Evolutionary conservation across 2,113 vertebrate species (phyloP).

Genomic region (Martes martes): DNA sequence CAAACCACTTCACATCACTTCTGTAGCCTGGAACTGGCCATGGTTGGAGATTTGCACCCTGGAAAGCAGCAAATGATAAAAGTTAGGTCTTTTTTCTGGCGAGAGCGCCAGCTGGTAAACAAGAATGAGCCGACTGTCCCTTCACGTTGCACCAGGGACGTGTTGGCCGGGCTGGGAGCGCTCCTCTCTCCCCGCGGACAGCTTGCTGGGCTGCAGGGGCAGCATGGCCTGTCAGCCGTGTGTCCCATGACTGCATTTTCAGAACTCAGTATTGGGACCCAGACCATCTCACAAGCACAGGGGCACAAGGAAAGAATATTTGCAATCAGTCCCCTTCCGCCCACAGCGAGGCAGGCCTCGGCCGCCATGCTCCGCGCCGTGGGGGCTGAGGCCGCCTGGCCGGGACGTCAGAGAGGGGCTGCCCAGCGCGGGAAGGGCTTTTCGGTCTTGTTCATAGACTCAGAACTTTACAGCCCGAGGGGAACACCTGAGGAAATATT

Average conservation of each 20-base stretch:
- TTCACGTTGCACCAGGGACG: not conserved
- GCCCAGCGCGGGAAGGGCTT: not conserved
- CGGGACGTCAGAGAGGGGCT: too few species aligned
- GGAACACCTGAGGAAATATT: not conserved
- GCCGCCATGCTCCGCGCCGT: not conserved
- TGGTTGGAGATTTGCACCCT: not conserved
- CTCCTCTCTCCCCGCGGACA: not conserved
- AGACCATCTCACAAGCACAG: not conserved
- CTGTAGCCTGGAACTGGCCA: not conserved
- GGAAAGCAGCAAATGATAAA: not conserved
- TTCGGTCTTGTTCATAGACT: not conserved
- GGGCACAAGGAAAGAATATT: not conserved
- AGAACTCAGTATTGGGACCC: not conserved
- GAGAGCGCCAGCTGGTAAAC: not conserved
- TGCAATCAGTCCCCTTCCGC: not conserved
- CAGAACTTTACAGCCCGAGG: not conserved
- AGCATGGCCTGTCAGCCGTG: not conserved
- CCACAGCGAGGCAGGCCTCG: rapidly evolving
- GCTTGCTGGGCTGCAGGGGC: not conserved
- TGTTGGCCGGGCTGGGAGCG: not conserved
- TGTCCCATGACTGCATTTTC: not conserved
- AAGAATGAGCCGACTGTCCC: not conserved
- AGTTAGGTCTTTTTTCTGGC: not conserved
- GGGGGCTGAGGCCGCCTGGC: not conserved
- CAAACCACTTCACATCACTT: not conserved